These are phyloP conservation scores for Glareola pratincola DNA, from an alignment of 2,113 vertebrate species.

Conservation along the genomic window DNA sequence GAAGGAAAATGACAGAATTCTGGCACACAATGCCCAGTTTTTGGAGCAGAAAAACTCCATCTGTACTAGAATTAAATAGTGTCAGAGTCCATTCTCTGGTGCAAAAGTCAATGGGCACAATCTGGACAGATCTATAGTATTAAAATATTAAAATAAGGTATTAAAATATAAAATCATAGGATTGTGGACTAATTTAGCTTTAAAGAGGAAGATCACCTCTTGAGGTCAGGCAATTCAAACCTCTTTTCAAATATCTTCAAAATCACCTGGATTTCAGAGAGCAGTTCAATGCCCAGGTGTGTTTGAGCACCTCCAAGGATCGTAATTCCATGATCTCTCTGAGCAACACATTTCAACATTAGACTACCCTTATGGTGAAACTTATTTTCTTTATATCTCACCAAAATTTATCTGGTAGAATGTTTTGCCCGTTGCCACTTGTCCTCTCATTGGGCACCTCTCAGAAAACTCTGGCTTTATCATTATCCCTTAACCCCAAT, in stretches of 20 bases:
- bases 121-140: not conserved
- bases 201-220: not conserved
- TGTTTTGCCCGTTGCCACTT: not conserved
- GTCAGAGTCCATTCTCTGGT: not conserved
- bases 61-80: not conserved
- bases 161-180: not conserved
- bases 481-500: not conserved
- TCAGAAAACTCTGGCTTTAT: not conserved
- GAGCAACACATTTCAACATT: not conserved
- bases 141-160: not conserved
- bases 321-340: not conserved
- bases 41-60: not conserved
- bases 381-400: not conserved
- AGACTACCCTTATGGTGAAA: not conserved
- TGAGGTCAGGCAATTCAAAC: not conserved
- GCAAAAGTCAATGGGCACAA: not conserved
- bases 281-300: not conserved
- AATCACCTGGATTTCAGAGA: not conserved
- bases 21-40: not conserved
- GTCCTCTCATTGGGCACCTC: not conserved
- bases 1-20: not conserved
- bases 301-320: not conserved
- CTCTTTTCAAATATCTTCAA: not conserved
- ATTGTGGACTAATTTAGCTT: not conserved
- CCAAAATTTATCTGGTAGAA: not conserved